phyloP scores from a whole-genome alignment of 1,140 invertebrate species.

The Meloidogyne floridensis region DNA sequence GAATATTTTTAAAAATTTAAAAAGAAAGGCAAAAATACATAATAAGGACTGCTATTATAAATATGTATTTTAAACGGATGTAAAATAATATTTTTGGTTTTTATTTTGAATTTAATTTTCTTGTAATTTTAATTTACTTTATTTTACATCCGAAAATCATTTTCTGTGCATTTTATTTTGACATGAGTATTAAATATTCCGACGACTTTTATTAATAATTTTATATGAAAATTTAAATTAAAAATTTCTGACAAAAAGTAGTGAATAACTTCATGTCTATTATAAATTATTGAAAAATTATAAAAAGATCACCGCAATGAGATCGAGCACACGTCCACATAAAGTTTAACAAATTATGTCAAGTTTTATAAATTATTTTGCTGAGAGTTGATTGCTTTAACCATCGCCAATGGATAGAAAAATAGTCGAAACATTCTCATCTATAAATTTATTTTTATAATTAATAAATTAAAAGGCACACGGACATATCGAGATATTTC shows the following conservation, averaged over 20 bases:
- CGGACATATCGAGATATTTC: too few species aligned
- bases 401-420: slow-evolving; percentile 25
- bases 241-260: not conserved
- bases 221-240: not conserved
- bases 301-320: not conserved
- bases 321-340: not conserved
- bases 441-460: not conserved
- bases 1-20: not conserved
- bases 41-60: not conserved
- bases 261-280: not conserved
- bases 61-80: not conserved
- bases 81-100: not conserved
- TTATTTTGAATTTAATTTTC: not conserved
- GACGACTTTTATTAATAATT: not conserved
- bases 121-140: not conserved
- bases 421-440: slow-evolving; percentile 28
- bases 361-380: too few species aligned
- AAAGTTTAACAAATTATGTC: not conserved
- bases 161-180: not conserved
- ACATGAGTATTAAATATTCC: not conserved
- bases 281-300: not conserved
- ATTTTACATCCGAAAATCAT: not conserved
- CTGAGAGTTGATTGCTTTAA: not conserved
- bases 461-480: not conserved
- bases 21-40: not conserved